These are phyloP conservation scores for Atrichornis clamosus DNA, from an alignment of 2,113 vertebrate genomes.

Conservation along the genomic window DNA sequence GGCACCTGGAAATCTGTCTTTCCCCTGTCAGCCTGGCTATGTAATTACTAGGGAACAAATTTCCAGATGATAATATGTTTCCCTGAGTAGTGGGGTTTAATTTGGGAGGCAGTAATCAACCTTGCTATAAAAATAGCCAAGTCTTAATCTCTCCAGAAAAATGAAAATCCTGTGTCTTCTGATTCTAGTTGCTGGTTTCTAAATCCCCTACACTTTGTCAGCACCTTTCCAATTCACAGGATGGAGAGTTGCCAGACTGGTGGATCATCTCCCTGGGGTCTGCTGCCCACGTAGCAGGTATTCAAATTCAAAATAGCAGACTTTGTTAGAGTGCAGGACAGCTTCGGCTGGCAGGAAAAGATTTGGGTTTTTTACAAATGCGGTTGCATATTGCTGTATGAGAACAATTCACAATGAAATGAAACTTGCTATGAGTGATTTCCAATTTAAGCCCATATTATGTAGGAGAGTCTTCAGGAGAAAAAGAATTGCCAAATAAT, in stretches of 20 bases:
- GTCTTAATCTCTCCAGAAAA: not conserved
- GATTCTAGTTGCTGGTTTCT: not conserved
- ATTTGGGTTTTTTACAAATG: not conserved
- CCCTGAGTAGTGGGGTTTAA: not conserved
- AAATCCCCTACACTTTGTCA: not conserved
- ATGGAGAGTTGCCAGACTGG: not conserved
- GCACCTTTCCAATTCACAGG: not conserved
- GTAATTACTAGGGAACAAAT: not conserved
- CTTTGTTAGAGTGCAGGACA: not conserved
- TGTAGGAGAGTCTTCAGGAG: not conserved
- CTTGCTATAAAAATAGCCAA: not conserved
- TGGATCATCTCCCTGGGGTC: not conserved
- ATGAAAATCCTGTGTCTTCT: not conserved
- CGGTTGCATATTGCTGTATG: not conserved
- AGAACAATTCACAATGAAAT: constrained; percentile 16
- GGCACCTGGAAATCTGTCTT: not conserved
- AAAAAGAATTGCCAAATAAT: constrained; percentile 8
- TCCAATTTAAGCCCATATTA: constrained; percentile 1
- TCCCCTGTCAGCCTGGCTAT: not conserved
- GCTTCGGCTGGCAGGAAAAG: not conserved
- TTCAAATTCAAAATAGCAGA: constrained; percentile 6
- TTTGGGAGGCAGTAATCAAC: not conserved
- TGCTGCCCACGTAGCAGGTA: not conserved
- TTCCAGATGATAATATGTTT: not conserved
- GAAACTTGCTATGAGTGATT: not conserved